A percentile compares a stretch with the other conserved stretches of the same genome.
phyloP scores from a whole-genome alignment of 2,113 vertebrate genomes.

The Bujurquina vittata region DNA sequence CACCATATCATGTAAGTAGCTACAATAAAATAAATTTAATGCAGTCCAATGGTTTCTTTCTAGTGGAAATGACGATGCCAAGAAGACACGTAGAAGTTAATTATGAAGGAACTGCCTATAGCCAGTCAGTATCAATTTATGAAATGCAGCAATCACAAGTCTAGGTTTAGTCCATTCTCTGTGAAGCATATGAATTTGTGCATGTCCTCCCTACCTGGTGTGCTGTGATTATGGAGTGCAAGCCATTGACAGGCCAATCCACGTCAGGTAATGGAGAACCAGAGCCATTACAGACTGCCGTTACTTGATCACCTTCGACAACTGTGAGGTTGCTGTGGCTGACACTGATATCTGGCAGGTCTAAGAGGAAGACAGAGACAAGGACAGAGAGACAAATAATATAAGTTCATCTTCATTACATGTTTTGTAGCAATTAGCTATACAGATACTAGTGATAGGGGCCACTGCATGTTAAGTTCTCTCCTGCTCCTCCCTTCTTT shows the following conservation, averaged over 20 bases:
- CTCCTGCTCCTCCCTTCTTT: background rate
- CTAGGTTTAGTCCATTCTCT: background rate
- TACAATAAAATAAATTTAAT: background rate
- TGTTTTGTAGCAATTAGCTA: background rate
- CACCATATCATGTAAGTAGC: background rate
- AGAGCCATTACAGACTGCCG: conserved; percentile 91
- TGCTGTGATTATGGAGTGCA: conserved; percentile 86
- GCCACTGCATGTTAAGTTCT: background rate
- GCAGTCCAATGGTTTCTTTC: background rate
- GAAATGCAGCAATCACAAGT: background rate
- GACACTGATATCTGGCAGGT: conserved; percentile 91
- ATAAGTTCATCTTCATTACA: background rate
- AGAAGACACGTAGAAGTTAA: background rate
- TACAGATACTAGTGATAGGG: background rate
- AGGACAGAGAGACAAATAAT: background rate
- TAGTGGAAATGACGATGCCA: background rate
- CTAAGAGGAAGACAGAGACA: conserved; percentile 65
- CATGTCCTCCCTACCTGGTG: conserved; percentile 81
- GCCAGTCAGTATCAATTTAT: background rate
- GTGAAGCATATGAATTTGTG: conserved; percentile 19
- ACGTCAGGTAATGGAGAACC: conserved; percentile 91
- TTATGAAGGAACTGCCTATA: background rate
- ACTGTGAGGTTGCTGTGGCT: conserved; percentile 92
- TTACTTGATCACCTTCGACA: conserved; percentile 87
- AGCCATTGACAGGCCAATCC: conserved; percentile 89